Conservation (phyloP, 2,888 invertebrate species). For the Acheta domesticus region DNA sequence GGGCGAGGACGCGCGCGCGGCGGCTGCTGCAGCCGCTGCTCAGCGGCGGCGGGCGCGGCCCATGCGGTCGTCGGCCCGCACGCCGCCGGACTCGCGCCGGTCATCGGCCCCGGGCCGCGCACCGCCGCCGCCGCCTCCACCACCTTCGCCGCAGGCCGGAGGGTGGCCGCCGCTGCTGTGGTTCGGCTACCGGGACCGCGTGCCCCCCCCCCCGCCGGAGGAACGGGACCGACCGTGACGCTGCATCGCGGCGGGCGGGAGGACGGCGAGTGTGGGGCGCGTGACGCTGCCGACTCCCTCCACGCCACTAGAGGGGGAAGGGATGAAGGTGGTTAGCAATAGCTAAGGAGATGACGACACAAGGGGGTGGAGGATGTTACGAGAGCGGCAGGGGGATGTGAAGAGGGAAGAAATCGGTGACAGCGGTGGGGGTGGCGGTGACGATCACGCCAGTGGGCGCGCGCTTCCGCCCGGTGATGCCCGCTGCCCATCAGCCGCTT, state of each 20-base stretch:
- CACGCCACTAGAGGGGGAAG: not conserved
- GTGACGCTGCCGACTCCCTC: not conserved
- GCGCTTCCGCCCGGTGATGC: no score
- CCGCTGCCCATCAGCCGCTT: no score
- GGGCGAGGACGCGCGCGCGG: not conserved
- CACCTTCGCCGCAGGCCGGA: not conserved
- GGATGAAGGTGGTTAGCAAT: not conserved
- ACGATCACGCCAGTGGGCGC: no score
- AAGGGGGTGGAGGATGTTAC: no score
- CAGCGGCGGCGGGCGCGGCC: not conserved
- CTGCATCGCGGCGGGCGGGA: not conserved
- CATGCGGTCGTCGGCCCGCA: not conserved
- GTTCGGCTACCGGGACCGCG: not conserved
- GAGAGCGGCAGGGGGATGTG: no score
- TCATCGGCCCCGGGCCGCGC: constrained; percentile 18
- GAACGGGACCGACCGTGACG: constrained; percentile 4
- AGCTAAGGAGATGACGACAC: not conserved
- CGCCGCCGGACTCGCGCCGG: constrained; percentile 4
- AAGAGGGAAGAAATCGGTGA: no score
- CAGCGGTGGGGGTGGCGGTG: no score
- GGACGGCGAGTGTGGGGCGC: not conserved
- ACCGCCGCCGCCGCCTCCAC: not conserved
- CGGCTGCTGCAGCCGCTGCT: not conserved
- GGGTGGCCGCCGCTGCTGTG: not conserved
- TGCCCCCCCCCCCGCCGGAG: no score